Percentiles rank a stretch among this genome's conserved stretches.
phyloP scores from a whole-genome alignment of 2,888 invertebrate species.

The Nemotelus pantherinus region DNA sequence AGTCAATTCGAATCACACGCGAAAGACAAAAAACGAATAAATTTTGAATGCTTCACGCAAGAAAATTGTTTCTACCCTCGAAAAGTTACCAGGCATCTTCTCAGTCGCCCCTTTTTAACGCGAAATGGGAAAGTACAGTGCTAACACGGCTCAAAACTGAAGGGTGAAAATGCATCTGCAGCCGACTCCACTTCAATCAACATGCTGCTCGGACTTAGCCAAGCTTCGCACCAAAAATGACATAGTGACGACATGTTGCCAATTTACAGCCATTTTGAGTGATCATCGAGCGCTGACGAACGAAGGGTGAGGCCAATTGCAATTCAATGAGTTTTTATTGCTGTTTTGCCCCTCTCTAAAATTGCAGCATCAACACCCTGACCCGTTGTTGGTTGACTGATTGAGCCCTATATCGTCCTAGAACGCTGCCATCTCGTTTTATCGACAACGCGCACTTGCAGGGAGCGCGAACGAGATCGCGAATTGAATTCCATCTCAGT shows the following conservation, averaged over 20 bases:
- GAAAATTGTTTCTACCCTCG: conserved; percentile 12
- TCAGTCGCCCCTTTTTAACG: conserved; percentile 3
- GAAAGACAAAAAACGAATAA: not conserved
- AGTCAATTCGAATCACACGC: conserved; percentile 6
- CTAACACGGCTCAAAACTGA: not conserved
- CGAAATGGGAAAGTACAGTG: not conserved
- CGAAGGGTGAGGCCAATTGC: conserved; percentile 48
- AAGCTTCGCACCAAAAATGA: conserved; percentile 21
- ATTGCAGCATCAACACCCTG: conserved; percentile 11
- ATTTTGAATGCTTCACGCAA: conserved; percentile 34
- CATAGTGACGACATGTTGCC: conserved; percentile 38
- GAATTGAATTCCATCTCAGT: conserved; percentile 26
- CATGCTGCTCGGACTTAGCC: not conserved
- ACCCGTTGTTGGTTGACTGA: not conserved
- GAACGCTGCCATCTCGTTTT: conserved; percentile 8
- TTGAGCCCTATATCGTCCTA: not conserved
- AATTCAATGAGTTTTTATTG: conserved; percentile 45
- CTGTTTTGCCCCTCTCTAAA: conserved; percentile 17
- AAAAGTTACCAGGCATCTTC: conserved; percentile 9
- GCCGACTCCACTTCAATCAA: not conserved
- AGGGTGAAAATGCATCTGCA: conserved; percentile 27
- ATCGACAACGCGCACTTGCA: not conserved
- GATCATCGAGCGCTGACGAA: not conserved
- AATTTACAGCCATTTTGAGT: conserved; percentile 52
- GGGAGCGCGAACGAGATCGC: not conserved